Conservation (phyloP, 2,888 invertebrate species). For the Tachina fera region DNA sequence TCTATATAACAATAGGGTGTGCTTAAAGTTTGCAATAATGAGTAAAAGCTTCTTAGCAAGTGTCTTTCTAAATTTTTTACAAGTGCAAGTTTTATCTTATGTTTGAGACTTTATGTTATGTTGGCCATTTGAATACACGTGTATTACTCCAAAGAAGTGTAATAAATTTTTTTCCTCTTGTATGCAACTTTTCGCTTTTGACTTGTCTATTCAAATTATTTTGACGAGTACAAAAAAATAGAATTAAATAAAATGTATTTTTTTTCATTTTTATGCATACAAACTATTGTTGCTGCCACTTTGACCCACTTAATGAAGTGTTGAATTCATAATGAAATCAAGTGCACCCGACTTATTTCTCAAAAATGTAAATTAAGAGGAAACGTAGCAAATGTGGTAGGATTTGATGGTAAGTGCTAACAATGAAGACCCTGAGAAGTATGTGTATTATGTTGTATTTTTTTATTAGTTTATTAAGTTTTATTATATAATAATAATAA, state of each 20-base stretch:
- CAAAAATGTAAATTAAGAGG: slow-evolving; percentile 18
- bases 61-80: background rate
- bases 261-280: background rate
- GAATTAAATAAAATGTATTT: background rate
- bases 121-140: slow-evolving; percentile 58
- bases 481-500: slow-evolving; percentile 31
- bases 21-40: no score
- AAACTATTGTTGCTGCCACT: background rate
- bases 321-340: slow-evolving; percentile 51
- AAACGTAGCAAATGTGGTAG: background rate
- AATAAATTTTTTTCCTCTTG: slow-evolving; percentile 32
- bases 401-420: background rate
- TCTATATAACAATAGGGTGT: no score
- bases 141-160: slow-evolving; percentile 53
- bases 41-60: background rate
- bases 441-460: background rate
- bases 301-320: background rate
- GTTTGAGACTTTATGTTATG: slow-evolving; percentile 14
- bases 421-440: background rate
- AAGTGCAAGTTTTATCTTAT: background rate
- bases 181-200: slow-evolving; percentile 36
- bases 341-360: slow-evolving; percentile 53
- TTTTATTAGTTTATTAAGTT: slow-evolving; percentile 27
- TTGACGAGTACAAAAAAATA: slow-evolving; percentile 12
- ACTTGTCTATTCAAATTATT: slow-evolving; percentile 59